These are phyloP conservation scores for Steatornis caripensis DNA, from an alignment of 2,113 vertebrate genomes.

Conservation along the genomic window DNA sequence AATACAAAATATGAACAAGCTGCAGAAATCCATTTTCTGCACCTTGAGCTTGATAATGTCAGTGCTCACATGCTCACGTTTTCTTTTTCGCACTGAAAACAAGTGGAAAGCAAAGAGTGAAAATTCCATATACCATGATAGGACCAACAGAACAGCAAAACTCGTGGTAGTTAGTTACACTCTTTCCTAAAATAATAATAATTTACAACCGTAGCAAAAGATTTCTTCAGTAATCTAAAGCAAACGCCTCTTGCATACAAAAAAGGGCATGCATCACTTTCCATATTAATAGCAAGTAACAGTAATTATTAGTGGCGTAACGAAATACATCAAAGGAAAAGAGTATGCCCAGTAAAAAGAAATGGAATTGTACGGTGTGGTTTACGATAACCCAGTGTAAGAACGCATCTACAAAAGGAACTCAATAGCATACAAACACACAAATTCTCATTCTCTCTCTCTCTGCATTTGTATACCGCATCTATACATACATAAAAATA, in stretches of 20 bases:
- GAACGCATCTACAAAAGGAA: neutral
- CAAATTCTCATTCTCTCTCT: neutral
- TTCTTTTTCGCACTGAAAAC: neutral
- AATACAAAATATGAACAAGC: neutral
- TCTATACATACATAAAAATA: neutral
- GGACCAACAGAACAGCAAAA: neutral
- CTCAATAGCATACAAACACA: neutral
- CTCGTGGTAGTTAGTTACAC: neutral
- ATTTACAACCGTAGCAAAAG: neutral
- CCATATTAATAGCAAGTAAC: neutral
- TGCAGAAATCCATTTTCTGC: slow-evolving; percentile 3
- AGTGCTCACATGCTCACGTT: neutral
- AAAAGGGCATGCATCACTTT: neutral
- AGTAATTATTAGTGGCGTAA: neutral
- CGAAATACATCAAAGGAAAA: neutral
- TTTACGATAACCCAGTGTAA: neutral
- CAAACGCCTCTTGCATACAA: neutral
- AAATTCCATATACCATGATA: neutral
- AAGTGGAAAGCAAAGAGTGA: neutral
- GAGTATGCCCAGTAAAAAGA: neutral
- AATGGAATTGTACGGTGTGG: neutral
- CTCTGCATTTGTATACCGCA: neutral
- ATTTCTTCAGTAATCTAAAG: neutral
- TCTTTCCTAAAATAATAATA: neutral
- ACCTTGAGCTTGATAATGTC: neutral